These are phyloP conservation scores for Enteromius radiatus DNA, from an alignment of 2,797 vertebrate genomes.

Conservation along the genomic window DNA sequence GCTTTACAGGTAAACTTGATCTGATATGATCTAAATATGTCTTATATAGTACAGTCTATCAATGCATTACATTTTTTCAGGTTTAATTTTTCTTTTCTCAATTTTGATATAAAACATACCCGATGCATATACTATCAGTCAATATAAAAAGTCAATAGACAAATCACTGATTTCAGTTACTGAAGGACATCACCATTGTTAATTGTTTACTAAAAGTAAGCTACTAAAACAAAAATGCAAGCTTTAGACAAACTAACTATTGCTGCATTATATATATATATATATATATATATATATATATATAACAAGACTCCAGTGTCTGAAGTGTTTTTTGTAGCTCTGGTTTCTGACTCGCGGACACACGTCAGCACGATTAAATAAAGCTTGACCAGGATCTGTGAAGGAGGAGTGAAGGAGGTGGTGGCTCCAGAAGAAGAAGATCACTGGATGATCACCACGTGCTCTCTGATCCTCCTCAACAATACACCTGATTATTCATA, in stretches of 20 bases:
- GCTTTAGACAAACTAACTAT: not conserved
- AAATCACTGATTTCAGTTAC: not conserved
- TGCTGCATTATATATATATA: not conserved
- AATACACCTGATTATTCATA: not conserved
- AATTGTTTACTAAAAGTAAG: not conserved
- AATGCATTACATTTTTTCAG: not conserved
- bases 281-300: too few relatives aligned
- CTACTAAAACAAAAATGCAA: not conserved
- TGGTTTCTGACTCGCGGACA: slow-evolving; percentile 7
- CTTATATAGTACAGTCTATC: not conserved
- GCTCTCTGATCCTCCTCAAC: not conserved
- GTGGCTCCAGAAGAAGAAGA: not conserved
- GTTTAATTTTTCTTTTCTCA: not conserved
- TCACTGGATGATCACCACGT: not conserved
- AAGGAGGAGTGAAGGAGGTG: not conserved
- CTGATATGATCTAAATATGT: too few relatives aligned
- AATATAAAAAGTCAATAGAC: not conserved
- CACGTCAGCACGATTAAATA: slow-evolving; percentile 36
- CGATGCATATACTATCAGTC: not conserved
- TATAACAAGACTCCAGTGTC: not conserved
- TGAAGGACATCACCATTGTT: not conserved
- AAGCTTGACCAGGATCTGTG: not conserved
- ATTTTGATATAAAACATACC: not conserved
- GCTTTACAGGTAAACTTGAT: too few relatives aligned
- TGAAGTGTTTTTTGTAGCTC: not conserved